Evolutionary conservation across 2,797 vertebrate genomes (phyloP).

Genomic region (Atherinosoma microstoma): DNA sequence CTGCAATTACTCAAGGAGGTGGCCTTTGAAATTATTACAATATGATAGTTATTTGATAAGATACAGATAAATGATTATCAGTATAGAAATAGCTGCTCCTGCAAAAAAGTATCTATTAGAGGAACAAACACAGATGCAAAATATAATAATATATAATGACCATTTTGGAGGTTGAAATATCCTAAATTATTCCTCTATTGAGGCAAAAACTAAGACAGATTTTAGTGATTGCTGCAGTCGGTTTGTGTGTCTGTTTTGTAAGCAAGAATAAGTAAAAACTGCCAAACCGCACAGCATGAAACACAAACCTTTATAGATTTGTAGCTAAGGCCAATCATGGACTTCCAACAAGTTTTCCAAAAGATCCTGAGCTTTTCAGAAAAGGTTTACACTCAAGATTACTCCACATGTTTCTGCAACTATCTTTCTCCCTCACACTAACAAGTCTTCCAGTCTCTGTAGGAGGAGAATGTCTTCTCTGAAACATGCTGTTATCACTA

Average conservation of each 20-base stretch:
- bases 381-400: not conserved
- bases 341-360: not conserved
- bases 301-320: not conserved
- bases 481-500: not conserved
- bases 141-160: not conserved
- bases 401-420: not conserved
- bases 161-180: not conserved
- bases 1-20: not conserved
- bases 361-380: not conserved
- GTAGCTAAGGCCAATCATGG: not conserved
- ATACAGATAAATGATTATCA: not conserved
- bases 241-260: not conserved
- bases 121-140: conserved; percentile 4
- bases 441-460: not conserved
- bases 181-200: not conserved
- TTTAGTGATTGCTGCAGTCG: not conserved
- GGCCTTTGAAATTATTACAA: conserved; percentile 26
- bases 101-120: conserved; percentile 7
- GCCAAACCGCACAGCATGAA: not conserved
- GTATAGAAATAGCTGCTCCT: conserved; percentile 1
- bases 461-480: not conserved
- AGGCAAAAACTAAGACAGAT: not conserved
- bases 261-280: not conserved
- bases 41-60: not conserved
- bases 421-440: not conserved